Evolutionary conservation across 2,113 vertebrate genomes (phyloP), one percentile per base, ranked within the genome.

Genomic region (Chitala chitala): DNA sequence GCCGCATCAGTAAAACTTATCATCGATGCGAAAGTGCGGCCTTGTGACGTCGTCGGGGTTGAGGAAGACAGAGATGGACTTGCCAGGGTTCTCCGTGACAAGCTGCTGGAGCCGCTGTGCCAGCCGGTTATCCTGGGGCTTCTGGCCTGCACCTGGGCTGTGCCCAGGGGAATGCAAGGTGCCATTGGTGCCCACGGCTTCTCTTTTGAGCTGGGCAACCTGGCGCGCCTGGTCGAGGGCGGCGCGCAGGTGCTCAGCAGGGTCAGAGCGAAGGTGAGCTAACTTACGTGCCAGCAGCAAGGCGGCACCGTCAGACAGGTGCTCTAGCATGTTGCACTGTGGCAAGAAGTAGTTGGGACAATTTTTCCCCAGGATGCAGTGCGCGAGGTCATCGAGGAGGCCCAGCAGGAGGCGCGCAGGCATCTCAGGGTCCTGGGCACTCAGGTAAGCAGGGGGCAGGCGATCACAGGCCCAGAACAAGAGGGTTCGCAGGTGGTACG

Each of bases 391-490:
- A 2, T 94, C 93, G 33, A 94, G 85, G 20, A 95, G 91, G 51
- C 93, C 93, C 3, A 95, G 87, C 5, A 92, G 85, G 42, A 92
- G 87, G 72, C 90, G 92, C 44, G 90, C 92, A 0, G 92, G 87
- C 0, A 88, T 91, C 50, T 92, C 87, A 0, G 88, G 74, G 0
- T 91, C 90, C 0, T 82, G 56, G 75, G 87, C 82, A 64, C 87
- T 88, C 66, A 95, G 79, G 82, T 92, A 95, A 71, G 90, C 82
- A 0, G 86, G 44, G 0, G 93, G 93, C 22, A 95, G 89, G 4
- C 93, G 89, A 78, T 95, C 93, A 10, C 93, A 95, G 8, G 93
- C 93, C 92, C 93, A 93, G 79, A 94, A 93, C 26, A 94, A 88
- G 31, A 93, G 79, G 0, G 92, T 93, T 33, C 92, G 88, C 61